Evolutionary conservation across 2,888 invertebrate genomes (phyloP).

Genomic region (Eupelmus urozonus): DNA sequence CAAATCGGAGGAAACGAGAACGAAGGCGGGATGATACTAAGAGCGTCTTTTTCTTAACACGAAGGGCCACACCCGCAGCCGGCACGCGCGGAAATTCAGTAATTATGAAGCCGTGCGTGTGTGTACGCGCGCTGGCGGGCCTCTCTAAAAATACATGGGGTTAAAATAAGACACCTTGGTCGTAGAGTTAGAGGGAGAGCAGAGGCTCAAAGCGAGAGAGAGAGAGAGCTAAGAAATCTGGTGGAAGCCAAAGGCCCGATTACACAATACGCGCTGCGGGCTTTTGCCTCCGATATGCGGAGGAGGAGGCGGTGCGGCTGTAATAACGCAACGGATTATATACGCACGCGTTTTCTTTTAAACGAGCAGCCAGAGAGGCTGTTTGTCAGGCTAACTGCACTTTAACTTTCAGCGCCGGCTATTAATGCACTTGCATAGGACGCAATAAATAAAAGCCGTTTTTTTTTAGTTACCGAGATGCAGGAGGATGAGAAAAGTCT

Average conservation of each 20-base stretch:
- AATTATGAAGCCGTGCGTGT: slow-evolving; percentile 54
- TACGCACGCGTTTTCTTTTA: no score
- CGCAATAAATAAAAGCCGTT: background rate
- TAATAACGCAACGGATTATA: background rate
- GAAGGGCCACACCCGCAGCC: slow-evolving; percentile 54
- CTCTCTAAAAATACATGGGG: slow-evolving; percentile 63
- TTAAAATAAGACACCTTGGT: slow-evolving; percentile 66
- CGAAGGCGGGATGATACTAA: background rate
- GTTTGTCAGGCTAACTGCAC: no score
- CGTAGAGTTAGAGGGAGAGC: background rate
- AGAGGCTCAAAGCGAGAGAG: background rate
- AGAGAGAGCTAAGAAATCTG: slow-evolving; percentile 9
- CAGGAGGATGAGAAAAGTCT: no score
- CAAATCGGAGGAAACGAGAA: no score
- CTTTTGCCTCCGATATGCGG: slow-evolving; percentile 45
- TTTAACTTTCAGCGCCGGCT: background rate
- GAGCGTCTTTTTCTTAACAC: background rate
- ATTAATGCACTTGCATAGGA: background rate
- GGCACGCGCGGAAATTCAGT: slow-evolving; percentile 51
- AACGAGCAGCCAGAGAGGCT: no score
- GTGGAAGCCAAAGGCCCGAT: slow-evolving; percentile 64
- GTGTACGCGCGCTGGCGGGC: slow-evolving; percentile 19
- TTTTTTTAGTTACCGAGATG: background rate
- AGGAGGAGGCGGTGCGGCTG: background rate
- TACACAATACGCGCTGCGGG: slow-evolving; percentile 63